Percentiles rank a stretch among this genome's conserved stretches.
Conservation (phyloP, 2,888 invertebrate species). For the Dioctria linearis region DNA sequence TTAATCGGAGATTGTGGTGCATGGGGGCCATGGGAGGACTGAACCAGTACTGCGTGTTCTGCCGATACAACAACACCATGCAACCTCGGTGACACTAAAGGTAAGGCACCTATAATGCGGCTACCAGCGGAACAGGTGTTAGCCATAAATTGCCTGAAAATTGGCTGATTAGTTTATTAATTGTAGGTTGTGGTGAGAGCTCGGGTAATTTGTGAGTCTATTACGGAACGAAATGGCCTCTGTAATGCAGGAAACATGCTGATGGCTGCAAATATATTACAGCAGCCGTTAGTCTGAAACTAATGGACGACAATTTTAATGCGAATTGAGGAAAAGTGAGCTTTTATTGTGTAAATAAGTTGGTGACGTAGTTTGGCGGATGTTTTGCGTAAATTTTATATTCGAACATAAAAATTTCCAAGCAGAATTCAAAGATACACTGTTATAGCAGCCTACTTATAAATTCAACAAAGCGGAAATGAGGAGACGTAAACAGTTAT, state of each 20-base stretch:
- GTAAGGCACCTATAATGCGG: conserved; percentile 45
- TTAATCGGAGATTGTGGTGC: conserved; percentile 12
- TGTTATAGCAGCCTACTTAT: too few relatives aligned
- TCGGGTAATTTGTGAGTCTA: conserved; percentile 50
- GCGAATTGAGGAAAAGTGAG: conserved; percentile 33
- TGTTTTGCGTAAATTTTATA: too few relatives aligned
- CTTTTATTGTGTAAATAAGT: background rate
- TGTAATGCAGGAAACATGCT: conserved; percentile 51
- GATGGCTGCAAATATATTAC: conserved; percentile 52
- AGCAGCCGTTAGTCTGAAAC: conserved; percentile 45
- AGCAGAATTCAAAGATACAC: too few relatives aligned
- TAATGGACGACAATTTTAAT: conserved; percentile 52
- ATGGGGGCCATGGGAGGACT: background rate
- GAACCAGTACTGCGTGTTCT: background rate
- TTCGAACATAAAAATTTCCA: too few relatives aligned
- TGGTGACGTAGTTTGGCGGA: background rate
- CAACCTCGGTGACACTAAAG: conserved; percentile 23
- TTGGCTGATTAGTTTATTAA: conserved; percentile 56
- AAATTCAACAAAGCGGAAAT: too few relatives aligned
- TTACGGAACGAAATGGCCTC: conserved; percentile 43
- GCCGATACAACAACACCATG: background rate
- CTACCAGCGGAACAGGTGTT: conserved; percentile 52
- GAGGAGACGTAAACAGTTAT: too few relatives aligned
- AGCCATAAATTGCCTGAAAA: conserved; percentile 54
- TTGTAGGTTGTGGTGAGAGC: conserved; percentile 52